Conservation (phyloP, 2,113 vertebrate genomes). For the Serinus canaria region DNA sequence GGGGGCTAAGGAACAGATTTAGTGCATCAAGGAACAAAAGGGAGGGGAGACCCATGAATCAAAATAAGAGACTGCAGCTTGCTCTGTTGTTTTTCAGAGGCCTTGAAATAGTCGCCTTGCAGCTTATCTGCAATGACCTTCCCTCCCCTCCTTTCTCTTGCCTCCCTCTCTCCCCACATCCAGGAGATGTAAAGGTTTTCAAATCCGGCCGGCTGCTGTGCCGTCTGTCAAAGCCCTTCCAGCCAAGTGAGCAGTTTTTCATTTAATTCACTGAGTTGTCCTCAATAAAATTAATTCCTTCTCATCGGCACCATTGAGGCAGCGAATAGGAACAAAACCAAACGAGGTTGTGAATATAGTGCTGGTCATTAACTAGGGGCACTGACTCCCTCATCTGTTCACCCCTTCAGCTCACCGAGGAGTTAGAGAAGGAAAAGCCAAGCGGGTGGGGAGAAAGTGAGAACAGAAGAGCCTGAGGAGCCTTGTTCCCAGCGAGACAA, state of each 20-base stretch:
- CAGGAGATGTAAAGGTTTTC: constrained; percentile 67
- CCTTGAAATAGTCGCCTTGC: constrained; percentile 54
- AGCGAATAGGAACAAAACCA: constrained; percentile 69
- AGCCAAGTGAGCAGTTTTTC: constrained; percentile 81
- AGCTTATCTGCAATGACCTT: constrained; percentile 55
- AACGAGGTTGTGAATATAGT: constrained; percentile 84
- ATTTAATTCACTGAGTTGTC: constrained; percentile 68
- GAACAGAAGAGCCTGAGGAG: constrained; percentile 19
- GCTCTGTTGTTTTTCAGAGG: constrained; percentile 56
- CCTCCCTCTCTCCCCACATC: constrained; percentile 26
- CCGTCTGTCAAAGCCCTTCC: constrained; percentile 81
- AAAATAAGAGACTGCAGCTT: constrained; percentile 68
- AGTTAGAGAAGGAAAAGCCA: neutral
- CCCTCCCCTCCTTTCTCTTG: constrained; percentile 33
- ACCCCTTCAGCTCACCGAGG: neutral
- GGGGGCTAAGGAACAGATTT: constrained; percentile 67
- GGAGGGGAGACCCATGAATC: constrained; percentile 61
- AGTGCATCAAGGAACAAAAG: constrained; percentile 72
- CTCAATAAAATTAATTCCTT: constrained; percentile 76
- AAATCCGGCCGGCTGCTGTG: constrained; percentile 71
- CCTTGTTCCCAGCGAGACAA: neutral
- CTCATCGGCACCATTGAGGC: constrained; percentile 67
- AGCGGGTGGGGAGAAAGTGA: neutral
- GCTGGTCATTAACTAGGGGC: constrained; percentile 77
- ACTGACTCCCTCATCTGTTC: constrained; percentile 71